Percentiles rank a stretch among this genome's conserved stretches.
These are phyloP conservation scores for Ormia ochracea DNA, from an alignment of 2,888 invertebrate genomes.

Conservation along the genomic window DNA sequence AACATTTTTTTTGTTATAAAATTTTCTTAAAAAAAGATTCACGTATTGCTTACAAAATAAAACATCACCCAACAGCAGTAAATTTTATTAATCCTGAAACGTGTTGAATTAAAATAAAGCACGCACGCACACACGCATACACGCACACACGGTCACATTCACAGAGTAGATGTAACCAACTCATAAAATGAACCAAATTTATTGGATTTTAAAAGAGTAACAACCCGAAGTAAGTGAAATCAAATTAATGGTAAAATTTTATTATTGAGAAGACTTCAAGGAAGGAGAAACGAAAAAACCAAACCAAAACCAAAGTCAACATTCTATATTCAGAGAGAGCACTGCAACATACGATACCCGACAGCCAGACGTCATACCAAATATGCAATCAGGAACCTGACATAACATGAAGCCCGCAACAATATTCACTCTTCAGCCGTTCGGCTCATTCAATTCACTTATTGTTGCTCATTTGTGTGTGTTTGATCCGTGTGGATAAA, in stretches of 20 bases:
- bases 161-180: background rate
- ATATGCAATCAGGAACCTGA: background rate
- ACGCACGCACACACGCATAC: background rate
- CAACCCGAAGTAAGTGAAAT: constrained; percentile 54
- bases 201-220: constrained; percentile 57
- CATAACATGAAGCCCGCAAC: background rate
- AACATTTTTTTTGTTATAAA: no score
- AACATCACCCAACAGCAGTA: constrained; percentile 3
- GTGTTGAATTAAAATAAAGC: constrained; percentile 31
- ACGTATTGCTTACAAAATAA: constrained; percentile 9
- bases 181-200: constrained; percentile 29
- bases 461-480: constrained; percentile 5
- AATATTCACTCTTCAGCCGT: background rate
- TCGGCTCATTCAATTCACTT: background rate
- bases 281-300: background rate
- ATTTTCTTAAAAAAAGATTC: background rate
- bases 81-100: constrained; percentile 31
- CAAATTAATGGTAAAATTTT: constrained; percentile 53
- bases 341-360: background rate
- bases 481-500: constrained; percentile 22
- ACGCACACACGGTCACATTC: no score
- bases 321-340: constrained; percentile 9
- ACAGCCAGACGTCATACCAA: background rate
- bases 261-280: constrained; percentile 39
- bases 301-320: no score